Base-by-base conservation (phyloP, 1,140 invertebrate genomes). In the Sarcophaga peregrina region DNA sequence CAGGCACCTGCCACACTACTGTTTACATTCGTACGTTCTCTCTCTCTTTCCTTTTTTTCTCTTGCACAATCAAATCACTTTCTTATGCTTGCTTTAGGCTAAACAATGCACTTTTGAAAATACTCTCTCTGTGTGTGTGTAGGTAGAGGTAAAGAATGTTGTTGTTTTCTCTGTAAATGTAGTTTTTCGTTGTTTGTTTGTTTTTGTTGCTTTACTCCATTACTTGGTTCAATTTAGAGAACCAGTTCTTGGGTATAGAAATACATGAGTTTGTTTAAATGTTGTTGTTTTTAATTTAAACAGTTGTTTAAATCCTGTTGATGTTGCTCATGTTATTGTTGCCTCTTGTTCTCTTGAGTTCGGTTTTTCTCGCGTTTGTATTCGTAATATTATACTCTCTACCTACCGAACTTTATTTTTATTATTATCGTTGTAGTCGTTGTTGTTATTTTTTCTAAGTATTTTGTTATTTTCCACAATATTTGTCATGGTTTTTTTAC, bases 381-480 rank as follows among this genome's bases (percentile, higher is more conserved):
- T 68, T n/a, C 17, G 25, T 37, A 37, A 37, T 37, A 2, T 37
- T 37, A 37, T 37, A 37, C 25, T 37, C 25, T 37, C 25, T 37
- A 2, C 25, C 25, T 37, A 37, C 25, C 25, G 25, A 37, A 37
- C 25, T 20, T 68, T 17, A 20, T n/a, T n/a, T 62, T 13, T 68
- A 17, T 25, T 68, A 68, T 25, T n/a, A 58, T n/a, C 54, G n/a
- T 68, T 9, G 62, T 68, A 6, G n/a, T 17, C 9, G 20, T 20
- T 20, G 17, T 68, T n/a, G 9, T 68, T 20, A 25, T 20, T 10
- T 20, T 25, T 20, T 25, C 8, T 20, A 20, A 68, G 17, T 68
- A 25, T 68, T 68, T 5, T 68, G 62, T 68, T 68, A 25, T 68
- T 68, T 68, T 25, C 62, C 62, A 68, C 62, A 68, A 68, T 68